Conservation (phyloP, 2,113 vertebrate species). For the Xenus cinereus region DNA sequence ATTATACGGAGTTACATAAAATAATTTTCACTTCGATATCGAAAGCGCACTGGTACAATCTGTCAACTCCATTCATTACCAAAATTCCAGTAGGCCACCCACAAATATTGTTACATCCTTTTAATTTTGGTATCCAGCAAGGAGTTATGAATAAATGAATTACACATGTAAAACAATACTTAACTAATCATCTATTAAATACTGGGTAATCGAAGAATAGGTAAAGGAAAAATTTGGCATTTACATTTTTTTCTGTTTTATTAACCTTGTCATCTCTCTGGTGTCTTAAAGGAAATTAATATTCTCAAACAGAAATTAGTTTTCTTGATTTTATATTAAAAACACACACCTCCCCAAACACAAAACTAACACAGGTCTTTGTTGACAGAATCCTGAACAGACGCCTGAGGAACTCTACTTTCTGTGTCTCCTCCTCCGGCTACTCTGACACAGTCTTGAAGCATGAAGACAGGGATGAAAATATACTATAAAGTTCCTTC, state of each 20-base stretch:
- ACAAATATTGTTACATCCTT: neutral
- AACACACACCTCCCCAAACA: neutral
- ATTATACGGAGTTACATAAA: neutral
- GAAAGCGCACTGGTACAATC: neutral
- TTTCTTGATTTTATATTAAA: neutral
- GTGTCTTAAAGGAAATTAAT: neutral
- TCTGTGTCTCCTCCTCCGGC: neutral
- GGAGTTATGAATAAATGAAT: neutral
- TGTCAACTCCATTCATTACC: neutral
- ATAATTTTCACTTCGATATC: neutral
- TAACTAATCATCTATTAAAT: neutral
- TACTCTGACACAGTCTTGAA: neutral
- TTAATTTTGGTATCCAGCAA: neutral
- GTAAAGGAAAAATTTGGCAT: neutral
- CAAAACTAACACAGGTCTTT: neutral
- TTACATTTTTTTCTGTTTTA: neutral
- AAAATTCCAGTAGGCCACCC: neutral
- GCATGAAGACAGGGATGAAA: neutral
- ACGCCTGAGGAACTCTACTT: neutral
- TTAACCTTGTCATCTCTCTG: neutral
- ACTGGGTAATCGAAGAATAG: neutral
- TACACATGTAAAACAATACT: neutral
- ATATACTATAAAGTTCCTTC: neutral
- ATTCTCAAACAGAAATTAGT: neutral
- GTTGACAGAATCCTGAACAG: neutral